These are phyloP conservation scores for Artibeus jamaicensis DNA, from an alignment of 2,797 vertebrate species.

Conservation along the genomic window DNA sequence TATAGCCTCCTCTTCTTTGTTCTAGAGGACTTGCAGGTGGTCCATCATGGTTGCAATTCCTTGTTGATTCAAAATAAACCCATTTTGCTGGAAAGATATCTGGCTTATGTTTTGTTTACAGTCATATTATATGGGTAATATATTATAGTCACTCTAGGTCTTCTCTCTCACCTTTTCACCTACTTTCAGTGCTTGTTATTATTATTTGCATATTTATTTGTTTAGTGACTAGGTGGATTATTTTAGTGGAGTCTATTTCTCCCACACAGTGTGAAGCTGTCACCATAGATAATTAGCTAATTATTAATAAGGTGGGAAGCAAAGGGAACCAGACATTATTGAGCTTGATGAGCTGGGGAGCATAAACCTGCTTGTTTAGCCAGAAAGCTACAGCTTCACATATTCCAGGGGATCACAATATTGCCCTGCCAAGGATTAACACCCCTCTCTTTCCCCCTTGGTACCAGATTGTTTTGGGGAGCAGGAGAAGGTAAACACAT, in stretches of 20 bases:
- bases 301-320: not conserved
- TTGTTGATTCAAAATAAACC: not conserved
- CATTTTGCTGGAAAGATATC: not conserved
- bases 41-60: not conserved
- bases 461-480: not conserved
- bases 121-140: not conserved
- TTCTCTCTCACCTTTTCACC: not conserved
- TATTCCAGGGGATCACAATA: not conserved
- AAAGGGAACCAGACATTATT: not conserved
- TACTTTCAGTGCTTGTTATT: not conserved
- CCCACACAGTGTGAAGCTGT: not conserved
- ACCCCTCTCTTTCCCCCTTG: not conserved
- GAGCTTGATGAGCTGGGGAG: not conserved
- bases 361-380: not conserved
- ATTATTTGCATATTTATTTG: not conserved
- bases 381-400: not conserved
- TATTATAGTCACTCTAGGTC: not conserved
- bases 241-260: not conserved
- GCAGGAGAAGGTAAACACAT: not conserved
- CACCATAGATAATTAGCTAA: not conserved
- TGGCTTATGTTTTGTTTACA: not conserved
- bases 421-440: not conserved
- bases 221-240: not conserved
- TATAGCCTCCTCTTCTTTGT: not conserved
- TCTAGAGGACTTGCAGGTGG: not conserved